Conservation (phyloP, 2,113 vertebrate species). For the Cebidichthys violaceus region DNA sequence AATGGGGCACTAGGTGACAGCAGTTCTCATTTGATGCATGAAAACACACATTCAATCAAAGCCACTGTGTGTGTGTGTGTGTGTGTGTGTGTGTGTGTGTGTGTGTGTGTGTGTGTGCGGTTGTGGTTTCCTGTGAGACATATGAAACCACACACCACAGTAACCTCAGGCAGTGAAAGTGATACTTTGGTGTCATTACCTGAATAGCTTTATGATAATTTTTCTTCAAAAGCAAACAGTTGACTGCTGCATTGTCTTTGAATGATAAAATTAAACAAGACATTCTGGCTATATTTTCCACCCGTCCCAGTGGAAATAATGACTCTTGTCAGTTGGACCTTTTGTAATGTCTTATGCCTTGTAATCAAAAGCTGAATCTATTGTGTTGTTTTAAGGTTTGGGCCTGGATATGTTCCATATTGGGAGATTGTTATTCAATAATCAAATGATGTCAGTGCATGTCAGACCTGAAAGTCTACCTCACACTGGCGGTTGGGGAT, state of each 20-base stretch:
- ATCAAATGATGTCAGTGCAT: neutral
- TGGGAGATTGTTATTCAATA: neutral
- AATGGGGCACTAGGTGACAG: conserved; percentile 38
- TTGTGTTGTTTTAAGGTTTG: neutral
- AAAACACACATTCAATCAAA: neutral
- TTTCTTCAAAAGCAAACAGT: neutral
- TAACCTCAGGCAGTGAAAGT: neutral
- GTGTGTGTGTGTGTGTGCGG: neutral
- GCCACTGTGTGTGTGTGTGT: too few species aligned
- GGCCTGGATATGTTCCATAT: neutral
- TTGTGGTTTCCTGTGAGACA: neutral
- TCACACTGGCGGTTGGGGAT: neutral
- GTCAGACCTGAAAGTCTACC: conserved; percentile 25
- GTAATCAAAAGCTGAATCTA: neutral
- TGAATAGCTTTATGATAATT: neutral
- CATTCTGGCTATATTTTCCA: neutral
- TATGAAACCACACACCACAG: conserved; percentile 28
- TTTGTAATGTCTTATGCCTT: neutral
- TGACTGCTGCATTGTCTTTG: neutral
- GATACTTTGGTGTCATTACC: neutral
- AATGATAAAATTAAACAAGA: fast-evolving
- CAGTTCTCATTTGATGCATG: neutral
- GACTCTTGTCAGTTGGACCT: neutral
- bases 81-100: too few species aligned
- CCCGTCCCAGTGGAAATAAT: neutral